phyloP scores from a whole-genome alignment of 2,888 invertebrate species.

The Netelia melanura region DNA sequence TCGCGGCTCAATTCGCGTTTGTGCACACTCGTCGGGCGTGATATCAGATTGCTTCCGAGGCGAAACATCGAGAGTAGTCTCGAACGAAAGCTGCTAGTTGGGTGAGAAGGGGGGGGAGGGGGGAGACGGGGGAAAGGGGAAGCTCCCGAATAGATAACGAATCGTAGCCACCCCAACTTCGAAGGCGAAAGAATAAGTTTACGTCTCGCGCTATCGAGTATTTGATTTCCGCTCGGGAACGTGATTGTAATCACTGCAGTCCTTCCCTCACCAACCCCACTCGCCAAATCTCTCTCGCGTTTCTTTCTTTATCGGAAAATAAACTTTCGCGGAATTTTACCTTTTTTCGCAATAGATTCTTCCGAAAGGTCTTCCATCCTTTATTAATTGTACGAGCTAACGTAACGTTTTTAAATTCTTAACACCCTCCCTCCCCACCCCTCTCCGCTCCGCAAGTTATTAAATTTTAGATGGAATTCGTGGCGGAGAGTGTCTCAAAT shows the following conservation, averaged over 20 bases:
- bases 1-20: constrained; percentile 60
- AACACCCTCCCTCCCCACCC: no score
- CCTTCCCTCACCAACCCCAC: not conserved
- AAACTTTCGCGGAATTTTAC: constrained; percentile 1
- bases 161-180: constrained; percentile 18
- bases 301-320: constrained; percentile 33
- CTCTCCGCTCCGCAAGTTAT: no score
- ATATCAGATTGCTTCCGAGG: constrained; percentile 60
- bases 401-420: not conserved
- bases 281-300: not conserved
- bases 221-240: constrained; percentile 63
- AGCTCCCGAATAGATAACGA: constrained; percentile 32
- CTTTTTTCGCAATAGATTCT: constrained; percentile 5
- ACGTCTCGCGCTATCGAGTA: constrained; percentile 61
- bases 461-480: no score
- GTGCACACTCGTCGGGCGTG: constrained; percentile 56
- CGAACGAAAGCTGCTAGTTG: constrained; percentile 11
- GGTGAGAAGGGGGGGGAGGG: not conserved
- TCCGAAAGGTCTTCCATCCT: not conserved
- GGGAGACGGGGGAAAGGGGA: not conserved
- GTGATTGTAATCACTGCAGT: constrained; percentile 55
- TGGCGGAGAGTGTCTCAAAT: no score
- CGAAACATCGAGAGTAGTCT: constrained; percentile 28
- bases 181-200: constrained; percentile 62
- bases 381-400: not conserved